Evolutionary conservation across 2,113 vertebrate genomes (phyloP).

Genomic region (Cebidichthys violaceus): DNA sequence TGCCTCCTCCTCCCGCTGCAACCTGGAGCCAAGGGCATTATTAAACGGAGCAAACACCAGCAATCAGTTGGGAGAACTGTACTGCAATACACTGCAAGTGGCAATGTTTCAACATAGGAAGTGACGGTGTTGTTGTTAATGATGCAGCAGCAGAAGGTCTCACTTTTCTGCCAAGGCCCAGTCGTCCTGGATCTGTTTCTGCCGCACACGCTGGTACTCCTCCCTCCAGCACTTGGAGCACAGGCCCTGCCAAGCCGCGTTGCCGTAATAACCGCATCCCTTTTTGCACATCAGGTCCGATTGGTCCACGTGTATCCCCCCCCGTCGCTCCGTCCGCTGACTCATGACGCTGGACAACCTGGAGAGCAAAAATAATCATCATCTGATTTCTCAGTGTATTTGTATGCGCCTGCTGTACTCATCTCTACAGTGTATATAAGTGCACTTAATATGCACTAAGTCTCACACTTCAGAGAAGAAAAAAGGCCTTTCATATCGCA

Average conservation of each 20-base stretch:
- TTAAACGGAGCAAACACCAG: neutral
- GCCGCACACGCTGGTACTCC: constrained; percentile 91
- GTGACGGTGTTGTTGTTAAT: neutral
- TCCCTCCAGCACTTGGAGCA: constrained; percentile 99
- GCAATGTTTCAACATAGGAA: neutral
- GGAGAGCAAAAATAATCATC: constrained; percentile 9
- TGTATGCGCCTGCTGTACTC: neutral
- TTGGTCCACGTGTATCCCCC: constrained; percentile 95
- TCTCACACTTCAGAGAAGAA: neutral
- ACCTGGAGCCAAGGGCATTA: constrained; percentile 75
- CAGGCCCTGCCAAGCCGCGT: constrained; percentile 94
- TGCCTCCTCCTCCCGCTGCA: constrained; percentile 96
- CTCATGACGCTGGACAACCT: constrained; percentile 87
- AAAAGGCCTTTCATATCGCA: neutral
- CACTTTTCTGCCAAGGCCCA: constrained; percentile 95
- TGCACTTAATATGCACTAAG: neutral
- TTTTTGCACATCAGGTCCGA: constrained; percentile 95
- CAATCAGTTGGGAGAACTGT: neutral
- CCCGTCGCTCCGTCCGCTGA: constrained; percentile 90
- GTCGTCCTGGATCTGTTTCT: constrained; percentile 98
- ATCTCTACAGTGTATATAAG: neutral
- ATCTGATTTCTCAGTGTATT: constrained; percentile 5
- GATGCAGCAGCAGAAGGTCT: constrained; percentile 15
- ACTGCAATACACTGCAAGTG: neutral
- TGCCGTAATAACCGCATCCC: constrained; percentile 97